phyloP scores from a whole-genome alignment of 2,113 vertebrate genomes.

The Rhabdornis inornatus region DNA sequence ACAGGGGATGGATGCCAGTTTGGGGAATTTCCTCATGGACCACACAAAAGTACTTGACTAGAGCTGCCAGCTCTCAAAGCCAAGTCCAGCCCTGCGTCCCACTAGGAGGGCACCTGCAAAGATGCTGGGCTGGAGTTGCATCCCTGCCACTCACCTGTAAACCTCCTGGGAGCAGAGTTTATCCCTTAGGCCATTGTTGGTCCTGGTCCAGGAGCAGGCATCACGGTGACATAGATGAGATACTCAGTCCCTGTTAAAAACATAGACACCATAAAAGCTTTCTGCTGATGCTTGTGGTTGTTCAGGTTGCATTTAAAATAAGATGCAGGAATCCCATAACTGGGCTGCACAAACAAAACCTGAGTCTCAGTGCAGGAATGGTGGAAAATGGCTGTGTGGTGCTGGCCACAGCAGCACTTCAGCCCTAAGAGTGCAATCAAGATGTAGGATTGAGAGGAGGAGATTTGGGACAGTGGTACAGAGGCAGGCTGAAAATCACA shows the following conservation, averaged over 20 bases:
- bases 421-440: background rate
- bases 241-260: background rate
- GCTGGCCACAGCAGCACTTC: background rate
- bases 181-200: accelerated
- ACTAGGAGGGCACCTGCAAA: background rate
- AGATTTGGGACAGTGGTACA: background rate
- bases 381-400: background rate
- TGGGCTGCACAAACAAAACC: background rate
- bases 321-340: background rate
- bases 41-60: background rate
- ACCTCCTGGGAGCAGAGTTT: background rate
- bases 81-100: background rate
- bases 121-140: background rate
- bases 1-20: background rate
- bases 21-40: background rate
- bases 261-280: background rate
- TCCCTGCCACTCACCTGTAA: background rate
- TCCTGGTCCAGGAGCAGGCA: background rate
- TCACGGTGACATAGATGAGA: accelerated
- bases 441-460: background rate
- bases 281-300: background rate
- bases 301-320: background rate
- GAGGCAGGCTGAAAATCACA: background rate
- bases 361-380: background rate
- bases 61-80: background rate